Base-by-base conservation (phyloP, 2,797 vertebrate genomes). In the Falco columbarius region DNA sequence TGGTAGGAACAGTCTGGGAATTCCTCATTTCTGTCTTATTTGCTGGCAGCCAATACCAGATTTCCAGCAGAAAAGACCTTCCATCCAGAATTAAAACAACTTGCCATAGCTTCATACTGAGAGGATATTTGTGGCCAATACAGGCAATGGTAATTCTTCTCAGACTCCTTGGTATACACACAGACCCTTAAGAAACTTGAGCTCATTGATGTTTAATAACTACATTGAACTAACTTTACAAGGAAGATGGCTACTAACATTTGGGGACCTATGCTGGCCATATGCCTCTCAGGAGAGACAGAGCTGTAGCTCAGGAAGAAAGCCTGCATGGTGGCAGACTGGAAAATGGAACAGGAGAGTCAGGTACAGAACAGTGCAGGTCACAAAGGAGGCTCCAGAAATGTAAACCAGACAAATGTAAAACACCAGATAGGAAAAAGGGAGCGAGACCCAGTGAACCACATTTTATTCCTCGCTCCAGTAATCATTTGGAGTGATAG, bases 21-120 rank as follows among this genome's bases (percentile, higher is more conserved):
- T 63, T 94, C 81, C 92, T 90, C 46, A 90, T 92, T 90, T 93
- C 70, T 90, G 7, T 77, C 40, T 81, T 86, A 54, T 76, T 82
- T 93, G 16, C 46, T 94, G 80, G 63, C 76, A 93, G 47, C n/a
- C 74, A 92, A 27, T 38, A 49, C 21, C 29, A 90, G 36, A 70
- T 90, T 90, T 95, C 88, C 88, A 93, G 22, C 14, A 95, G 76
- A 91, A 97, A 95, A 89, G 36, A 56, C 51, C 36, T 79, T 86
- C 63, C 34, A 84, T 67, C 51, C 55, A 80, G 58, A 90, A 90
- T 62, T 56, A 55, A 86, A 91, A 40, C 49, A 72, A 42, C 38
- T 27, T 95, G 18, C 38, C 65, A 68, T 1, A 89, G 58, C 70
- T 66, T 62, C 79, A 66, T 61, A 51, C 32, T 89, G 51, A 89